Conservation (phyloP, 2,888 invertebrate genomes). For the Leucania comma region DNA sequence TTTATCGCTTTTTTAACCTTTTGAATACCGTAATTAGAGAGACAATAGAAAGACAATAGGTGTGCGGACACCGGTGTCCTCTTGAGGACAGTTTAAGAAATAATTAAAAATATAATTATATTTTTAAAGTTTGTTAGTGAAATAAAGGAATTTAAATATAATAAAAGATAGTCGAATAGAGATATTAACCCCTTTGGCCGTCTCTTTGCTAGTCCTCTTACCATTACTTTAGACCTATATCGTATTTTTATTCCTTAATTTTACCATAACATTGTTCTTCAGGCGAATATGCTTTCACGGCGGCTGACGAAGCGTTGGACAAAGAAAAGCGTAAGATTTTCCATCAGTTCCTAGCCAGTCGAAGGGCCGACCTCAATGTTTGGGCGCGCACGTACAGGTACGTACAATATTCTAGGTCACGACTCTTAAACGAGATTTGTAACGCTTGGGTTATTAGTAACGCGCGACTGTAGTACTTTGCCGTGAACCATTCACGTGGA, state of each 20-base stretch:
- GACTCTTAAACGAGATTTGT: not conserved
- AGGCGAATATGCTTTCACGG: constrained; percentile 91
- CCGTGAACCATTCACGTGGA: not conserved
- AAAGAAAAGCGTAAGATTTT: constrained; percentile 92
- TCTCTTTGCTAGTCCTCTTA: not conserved
- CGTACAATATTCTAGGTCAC: constrained; percentile 29
- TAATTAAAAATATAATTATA: too few species aligned
- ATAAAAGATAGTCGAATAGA: not conserved
- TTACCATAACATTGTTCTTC: not conserved
- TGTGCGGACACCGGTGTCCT: too few species aligned
- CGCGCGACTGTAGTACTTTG: constrained; percentile 22
- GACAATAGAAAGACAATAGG: too few species aligned
- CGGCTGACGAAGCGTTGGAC: constrained; percentile 91
- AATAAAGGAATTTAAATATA: too few species aligned
- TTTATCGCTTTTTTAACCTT: too few species aligned
- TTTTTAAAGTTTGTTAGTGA: too few species aligned
- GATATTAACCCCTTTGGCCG: too few species aligned
- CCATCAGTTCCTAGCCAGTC: constrained; percentile 91
- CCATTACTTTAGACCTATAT: not conserved
- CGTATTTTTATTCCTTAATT: not conserved
- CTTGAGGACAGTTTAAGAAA: too few species aligned
- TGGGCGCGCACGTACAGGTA: constrained; percentile 94
- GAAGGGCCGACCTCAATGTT: constrained; percentile 92
- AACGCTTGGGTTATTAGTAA: constrained; percentile 6
- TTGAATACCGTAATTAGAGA: too few species aligned